Conservation (phyloP, 2,113 vertebrate genomes). For the Petromus typicus region DNA sequence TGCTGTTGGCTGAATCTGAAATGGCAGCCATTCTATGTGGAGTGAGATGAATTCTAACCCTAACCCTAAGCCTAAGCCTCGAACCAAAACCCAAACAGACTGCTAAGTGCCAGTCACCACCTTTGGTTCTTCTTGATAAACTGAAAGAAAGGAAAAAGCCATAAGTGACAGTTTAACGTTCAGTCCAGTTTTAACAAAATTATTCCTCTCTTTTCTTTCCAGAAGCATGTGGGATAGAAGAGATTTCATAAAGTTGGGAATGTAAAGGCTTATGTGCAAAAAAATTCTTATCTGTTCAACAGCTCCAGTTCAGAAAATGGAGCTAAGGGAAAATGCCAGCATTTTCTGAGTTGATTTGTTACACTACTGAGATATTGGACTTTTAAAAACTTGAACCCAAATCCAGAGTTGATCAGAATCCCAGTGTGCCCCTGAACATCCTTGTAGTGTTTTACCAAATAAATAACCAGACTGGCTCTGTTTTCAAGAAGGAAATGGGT, state of each 20-base stretch:
- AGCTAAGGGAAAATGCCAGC: not conserved
- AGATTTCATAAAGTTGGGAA: slow-evolving; percentile 11
- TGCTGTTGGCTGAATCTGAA: no score
- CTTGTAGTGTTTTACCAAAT: not conserved
- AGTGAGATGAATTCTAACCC: no score
- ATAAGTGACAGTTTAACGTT: not conserved
- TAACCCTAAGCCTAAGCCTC: no score
- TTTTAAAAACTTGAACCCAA: not conserved
- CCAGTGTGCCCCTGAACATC: not conserved
- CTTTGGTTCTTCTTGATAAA: not conserved
- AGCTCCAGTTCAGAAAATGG: not conserved
- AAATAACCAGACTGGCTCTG: not conserved
- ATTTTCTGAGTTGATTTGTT: not conserved
- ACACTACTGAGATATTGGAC: not conserved
- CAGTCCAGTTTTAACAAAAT: not conserved
- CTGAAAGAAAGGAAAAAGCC: slow-evolving; percentile 52
- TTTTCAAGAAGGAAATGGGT: slow-evolving; percentile 1
- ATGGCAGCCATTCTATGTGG: no score
- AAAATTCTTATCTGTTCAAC: not conserved
- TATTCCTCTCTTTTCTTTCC: slow-evolving; percentile 24
- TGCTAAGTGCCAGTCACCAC: no score
- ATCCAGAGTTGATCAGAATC: not conserved
- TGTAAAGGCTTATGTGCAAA: not conserved
- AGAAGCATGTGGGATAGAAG: not conserved
- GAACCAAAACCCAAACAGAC: no score